phyloP scores from a whole-genome alignment of 2,113 vertebrate genomes.

The Aptenodytes patagonicus region DNA sequence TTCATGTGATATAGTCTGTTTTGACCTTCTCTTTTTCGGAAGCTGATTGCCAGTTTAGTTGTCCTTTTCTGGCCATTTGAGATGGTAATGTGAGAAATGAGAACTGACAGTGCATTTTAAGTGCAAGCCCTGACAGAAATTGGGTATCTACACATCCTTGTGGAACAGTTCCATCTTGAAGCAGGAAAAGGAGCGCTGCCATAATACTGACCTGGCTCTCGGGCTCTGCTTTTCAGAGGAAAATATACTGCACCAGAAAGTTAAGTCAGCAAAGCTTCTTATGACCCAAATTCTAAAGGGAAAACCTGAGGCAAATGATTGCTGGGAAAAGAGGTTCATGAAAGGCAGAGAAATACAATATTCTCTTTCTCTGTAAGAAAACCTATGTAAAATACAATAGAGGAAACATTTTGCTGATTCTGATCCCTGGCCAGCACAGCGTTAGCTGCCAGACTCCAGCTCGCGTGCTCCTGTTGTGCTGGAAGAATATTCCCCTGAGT shows the following conservation, averaged over 20 bases:
- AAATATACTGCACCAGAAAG: slow-evolving; percentile 9
- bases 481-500: neutral
- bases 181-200: neutral
- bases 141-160: slow-evolving; percentile 20
- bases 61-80: slow-evolving; percentile 55
- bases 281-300: slow-evolving; percentile 48
- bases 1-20: neutral
- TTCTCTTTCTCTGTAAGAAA: neutral
- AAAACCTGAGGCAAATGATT: slow-evolving; percentile 19
- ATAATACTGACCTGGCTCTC: neutral
- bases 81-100: slow-evolving; percentile 71
- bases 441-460: neutral
- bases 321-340: slow-evolving; percentile 27
- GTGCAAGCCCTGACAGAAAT: slow-evolving; percentile 56
- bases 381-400: neutral
- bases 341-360: slow-evolving; percentile 31
- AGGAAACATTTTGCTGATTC: slow-evolving; percentile 3
- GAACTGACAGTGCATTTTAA: slow-evolving; percentile 70
- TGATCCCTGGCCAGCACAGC: neutral
- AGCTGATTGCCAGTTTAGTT: slow-evolving; percentile 66
- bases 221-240: neutral
- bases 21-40: slow-evolving; percentile 60
- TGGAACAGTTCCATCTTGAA: slow-evolving; percentile 45
- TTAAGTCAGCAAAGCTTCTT: slow-evolving; percentile 41
- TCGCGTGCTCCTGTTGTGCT: neutral